A percentile compares a stretch with the other conserved stretches of the same genome.
Evolutionary conservation across 2,113 vertebrate genomes (phyloP).

Genomic region (Phrynosoma platyrhinos): DNA sequence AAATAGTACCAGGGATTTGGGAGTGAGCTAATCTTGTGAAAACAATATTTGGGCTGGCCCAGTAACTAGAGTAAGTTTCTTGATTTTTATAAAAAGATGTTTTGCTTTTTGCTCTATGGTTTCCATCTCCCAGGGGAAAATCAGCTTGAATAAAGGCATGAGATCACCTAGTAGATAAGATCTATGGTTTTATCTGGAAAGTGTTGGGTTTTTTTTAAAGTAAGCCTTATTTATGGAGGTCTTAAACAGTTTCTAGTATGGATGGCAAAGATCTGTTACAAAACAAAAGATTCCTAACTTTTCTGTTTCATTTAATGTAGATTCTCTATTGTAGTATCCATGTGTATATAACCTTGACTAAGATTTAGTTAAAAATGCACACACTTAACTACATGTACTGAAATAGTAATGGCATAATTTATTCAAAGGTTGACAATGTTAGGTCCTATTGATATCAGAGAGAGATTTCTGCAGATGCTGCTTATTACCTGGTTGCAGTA

Average conservation of each 20-base stretch:
- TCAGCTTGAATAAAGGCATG: constrained; percentile 41
- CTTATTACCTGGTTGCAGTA: neutral
- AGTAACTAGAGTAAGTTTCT: constrained; percentile 21
- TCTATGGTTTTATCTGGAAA: constrained; percentile 20
- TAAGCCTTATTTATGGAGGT: neutral
- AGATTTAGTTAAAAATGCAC: neutral
- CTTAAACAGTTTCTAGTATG: neutral
- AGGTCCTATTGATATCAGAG: too few relatives aligned
- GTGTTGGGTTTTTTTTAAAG: neutral
- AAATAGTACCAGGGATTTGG: constrained; percentile 43
- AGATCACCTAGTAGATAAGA: constrained; percentile 31
- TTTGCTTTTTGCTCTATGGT: constrained; percentile 16
- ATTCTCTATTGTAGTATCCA: neutral
- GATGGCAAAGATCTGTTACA: neutral
- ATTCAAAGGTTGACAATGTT: neutral
- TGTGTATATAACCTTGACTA: neutral
- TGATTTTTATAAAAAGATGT: neutral
- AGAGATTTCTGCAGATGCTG: neutral
- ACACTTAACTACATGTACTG: neutral
- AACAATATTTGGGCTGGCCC: constrained; percentile 33
- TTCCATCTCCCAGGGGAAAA: constrained; percentile 32
- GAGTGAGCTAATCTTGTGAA: constrained; percentile 48
- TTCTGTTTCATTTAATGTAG: neutral
- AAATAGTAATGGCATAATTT: too few relatives aligned
- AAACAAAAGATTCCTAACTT: neutral